Evolutionary conservation across 2,888 invertebrate genomes (phyloP).

Genomic region (Argyresthia goedartella): DNA sequence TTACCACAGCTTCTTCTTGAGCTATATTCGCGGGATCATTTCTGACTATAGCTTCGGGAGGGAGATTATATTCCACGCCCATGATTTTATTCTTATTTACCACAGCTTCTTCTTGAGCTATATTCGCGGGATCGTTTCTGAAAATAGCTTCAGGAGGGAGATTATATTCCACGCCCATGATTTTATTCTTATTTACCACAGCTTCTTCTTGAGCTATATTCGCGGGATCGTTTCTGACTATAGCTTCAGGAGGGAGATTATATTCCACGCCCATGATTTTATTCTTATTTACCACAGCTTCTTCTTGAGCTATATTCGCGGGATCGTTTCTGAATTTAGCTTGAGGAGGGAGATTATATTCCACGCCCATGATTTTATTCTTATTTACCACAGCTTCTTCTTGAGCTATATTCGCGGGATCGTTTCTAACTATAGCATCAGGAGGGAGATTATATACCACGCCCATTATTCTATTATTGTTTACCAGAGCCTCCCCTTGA

Average conservation of each 20-base stretch:
- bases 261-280: constrained; percentile 68
- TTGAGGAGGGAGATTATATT: constrained; percentile 27
- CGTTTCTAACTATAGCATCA: background rate
- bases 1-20: constrained; percentile 50
- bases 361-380: constrained; percentile 27
- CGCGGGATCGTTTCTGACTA: constrained; percentile 28
- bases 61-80: constrained; percentile 36
- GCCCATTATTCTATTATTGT: constrained; percentile 17
- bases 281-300: constrained; percentile 27
- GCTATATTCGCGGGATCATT: constrained; percentile 31
- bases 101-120: constrained; percentile 14
- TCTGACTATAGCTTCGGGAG: background rate
- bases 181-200: constrained; percentile 71
- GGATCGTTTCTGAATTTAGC: background rate
- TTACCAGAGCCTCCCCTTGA: constrained; percentile 14
- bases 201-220: constrained; percentile 55
- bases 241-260: constrained; percentile 39
- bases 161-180: constrained; percentile 73
- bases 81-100: constrained; percentile 15
- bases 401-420: constrained; percentile 39
- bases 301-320: constrained; percentile 49
- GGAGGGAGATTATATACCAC: constrained; percentile 34
- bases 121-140: constrained; percentile 29
- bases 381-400: constrained; percentile 35
- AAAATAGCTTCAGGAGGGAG: constrained; percentile 29